Evolutionary conservation across 2,888 invertebrate genomes (phyloP).

Genomic region (Drosophila anomalipes): DNA sequence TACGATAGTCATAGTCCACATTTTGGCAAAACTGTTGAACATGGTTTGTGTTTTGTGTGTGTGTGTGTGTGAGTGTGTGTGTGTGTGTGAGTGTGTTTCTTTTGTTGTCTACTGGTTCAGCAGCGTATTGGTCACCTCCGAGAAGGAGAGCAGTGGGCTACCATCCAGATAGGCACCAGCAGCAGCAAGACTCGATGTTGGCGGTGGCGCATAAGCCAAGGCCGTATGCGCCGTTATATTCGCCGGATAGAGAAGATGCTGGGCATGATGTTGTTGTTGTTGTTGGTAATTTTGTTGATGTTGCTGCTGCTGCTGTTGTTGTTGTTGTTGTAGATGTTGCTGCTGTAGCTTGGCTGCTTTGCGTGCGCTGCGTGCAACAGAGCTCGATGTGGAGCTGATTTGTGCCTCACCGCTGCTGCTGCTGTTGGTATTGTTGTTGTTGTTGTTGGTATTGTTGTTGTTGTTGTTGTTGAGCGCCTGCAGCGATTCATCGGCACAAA

Average conservation of each 20-base stretch:
- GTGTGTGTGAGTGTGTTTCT: slow-evolving; percentile 14
- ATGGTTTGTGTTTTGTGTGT: slow-evolving; percentile 49
- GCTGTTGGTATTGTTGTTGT: background rate
- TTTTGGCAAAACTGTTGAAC: slow-evolving; percentile 84
- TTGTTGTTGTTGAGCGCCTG: slow-evolving; percentile 52
- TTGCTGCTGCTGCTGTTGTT: slow-evolving; percentile 44
- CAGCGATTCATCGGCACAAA: slow-evolving; percentile 65
- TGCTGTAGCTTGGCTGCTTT: slow-evolving; percentile 51
- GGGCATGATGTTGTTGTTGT: slow-evolving; percentile 66
- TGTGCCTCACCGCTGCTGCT: slow-evolving; percentile 25
- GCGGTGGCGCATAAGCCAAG: slow-evolving; percentile 86
- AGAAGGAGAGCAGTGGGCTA: slow-evolving; percentile 91
- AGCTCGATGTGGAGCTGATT: slow-evolving; percentile 38
- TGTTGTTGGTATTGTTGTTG: background rate
- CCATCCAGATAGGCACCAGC: slow-evolving; percentile 86
- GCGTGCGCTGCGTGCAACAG: slow-evolving; percentile 37
- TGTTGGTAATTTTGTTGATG: slow-evolving; percentile 62
- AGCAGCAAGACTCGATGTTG: slow-evolving; percentile 71
- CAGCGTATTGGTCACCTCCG: slow-evolving; percentile 91
- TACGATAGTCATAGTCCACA: slow-evolving; percentile 84
- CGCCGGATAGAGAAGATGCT: slow-evolving; percentile 79
- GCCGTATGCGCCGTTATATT: slow-evolving; percentile 85
- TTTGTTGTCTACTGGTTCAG: slow-evolving; percentile 87
- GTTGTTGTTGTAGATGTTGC: slow-evolving; percentile 62
- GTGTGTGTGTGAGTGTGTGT: slow-evolving; percentile 8